phyloP scores from a whole-genome alignment of 2,888 invertebrate species.

The Odontocolon sp. region DNA sequence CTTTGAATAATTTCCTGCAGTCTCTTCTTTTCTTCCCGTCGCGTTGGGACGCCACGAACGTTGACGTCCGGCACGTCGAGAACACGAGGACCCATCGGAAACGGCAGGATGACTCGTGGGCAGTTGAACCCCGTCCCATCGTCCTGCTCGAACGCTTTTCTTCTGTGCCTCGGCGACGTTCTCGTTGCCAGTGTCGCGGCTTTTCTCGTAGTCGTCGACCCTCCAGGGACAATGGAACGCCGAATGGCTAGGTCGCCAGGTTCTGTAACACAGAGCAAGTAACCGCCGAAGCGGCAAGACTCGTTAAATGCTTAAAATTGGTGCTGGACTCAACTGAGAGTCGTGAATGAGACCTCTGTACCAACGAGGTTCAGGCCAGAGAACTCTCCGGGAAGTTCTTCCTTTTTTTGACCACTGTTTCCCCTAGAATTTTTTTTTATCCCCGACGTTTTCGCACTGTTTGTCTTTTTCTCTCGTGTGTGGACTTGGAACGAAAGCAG shows the following conservation, averaged over 20 bases:
- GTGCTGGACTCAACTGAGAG: constrained; percentile 53
- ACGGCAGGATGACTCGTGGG: background rate
- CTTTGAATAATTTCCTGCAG: constrained; percentile 27
- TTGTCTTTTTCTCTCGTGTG: constrained; percentile 28
- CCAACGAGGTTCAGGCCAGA: too few species aligned
- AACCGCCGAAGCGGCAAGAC: constrained; percentile 46
- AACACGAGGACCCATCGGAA: constrained; percentile 17
- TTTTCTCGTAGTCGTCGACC: constrained; percentile 44
- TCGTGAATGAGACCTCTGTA: background rate
- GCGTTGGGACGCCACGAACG: constrained; percentile 11
- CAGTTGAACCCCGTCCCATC: constrained; percentile 2
- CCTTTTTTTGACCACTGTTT: constrained; percentile 17
- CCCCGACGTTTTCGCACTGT: background rate
- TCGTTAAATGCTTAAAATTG: constrained; percentile 69
- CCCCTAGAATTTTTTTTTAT: constrained; percentile 4
- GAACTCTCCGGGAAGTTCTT: constrained; percentile 37
- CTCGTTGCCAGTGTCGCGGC: constrained; percentile 22
- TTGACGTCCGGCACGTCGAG: constrained; percentile 11
- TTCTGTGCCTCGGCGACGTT: constrained; percentile 1
- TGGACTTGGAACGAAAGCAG: constrained; percentile 42
- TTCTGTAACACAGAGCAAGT: constrained; percentile 76
- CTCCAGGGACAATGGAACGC: constrained; percentile 68
- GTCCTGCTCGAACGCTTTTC: constrained; percentile 18
- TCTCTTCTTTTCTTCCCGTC: constrained; percentile 15
- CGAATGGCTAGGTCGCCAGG: constrained; percentile 77